phyloP scores from a whole-genome alignment of 2,797 vertebrate genomes.

The Podargus strigoides region DNA sequence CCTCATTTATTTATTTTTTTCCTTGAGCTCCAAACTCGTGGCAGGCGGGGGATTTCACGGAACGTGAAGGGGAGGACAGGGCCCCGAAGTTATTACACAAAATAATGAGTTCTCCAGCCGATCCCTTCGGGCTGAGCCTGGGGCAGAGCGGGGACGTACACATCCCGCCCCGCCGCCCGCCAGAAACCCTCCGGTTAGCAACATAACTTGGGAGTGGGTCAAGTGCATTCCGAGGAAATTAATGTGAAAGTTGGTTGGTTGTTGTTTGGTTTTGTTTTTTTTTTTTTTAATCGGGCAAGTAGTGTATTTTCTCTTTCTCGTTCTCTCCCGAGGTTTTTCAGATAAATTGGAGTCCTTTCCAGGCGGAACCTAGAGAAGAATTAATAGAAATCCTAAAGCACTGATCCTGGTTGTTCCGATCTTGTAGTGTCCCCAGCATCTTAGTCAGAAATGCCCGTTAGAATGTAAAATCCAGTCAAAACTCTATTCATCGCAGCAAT shows the following conservation, averaged over 20 bases:
- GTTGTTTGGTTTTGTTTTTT: not conserved
- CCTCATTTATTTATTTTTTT: not conserved
- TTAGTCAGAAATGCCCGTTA: not conserved
- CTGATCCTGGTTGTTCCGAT: not conserved
- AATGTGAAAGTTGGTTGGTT: not conserved
- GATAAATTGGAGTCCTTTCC: not conserved
- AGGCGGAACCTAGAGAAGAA: not conserved
- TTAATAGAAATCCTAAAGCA: not conserved
- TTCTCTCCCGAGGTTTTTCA: not conserved
- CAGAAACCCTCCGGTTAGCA: not conserved
- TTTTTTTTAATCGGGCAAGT: not conserved
- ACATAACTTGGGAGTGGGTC: not conserved
- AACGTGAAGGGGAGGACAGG: slow-evolving; percentile 2
- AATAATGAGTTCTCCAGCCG: slow-evolving; percentile 54
- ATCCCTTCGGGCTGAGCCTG: not conserved
- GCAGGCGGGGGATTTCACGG: not conserved
- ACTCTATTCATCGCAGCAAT: not conserved
- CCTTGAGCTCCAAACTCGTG: not conserved
- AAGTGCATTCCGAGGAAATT: slow-evolving; percentile 1
- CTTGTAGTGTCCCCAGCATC: not conserved
- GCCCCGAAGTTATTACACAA: slow-evolving; percentile 45
- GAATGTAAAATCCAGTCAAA: not conserved
- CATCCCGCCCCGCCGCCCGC: not conserved
- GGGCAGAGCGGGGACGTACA: slow-evolving; percentile 10
- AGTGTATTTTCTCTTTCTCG: not conserved